Percentiles rank a stretch among this genome's conserved stretches.
Evolutionary conservation across 1,140 invertebrate genomes (phyloP).

Genomic region (Mya arenaria): DNA sequence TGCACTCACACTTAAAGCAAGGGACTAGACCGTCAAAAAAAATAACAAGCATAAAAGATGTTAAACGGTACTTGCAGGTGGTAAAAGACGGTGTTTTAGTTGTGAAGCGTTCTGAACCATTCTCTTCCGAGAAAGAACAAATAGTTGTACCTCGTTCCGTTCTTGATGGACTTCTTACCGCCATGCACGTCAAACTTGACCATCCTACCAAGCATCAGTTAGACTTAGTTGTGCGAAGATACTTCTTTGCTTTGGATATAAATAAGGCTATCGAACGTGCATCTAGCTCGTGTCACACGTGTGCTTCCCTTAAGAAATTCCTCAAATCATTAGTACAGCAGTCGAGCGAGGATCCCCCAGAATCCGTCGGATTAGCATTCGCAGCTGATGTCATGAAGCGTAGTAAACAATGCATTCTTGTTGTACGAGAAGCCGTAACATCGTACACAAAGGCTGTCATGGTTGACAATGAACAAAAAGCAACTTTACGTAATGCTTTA

Average conservation of each 20-base stretch:
- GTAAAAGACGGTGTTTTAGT: conserved; percentile 60
- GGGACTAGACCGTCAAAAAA: conserved; percentile 59
- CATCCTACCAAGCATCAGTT: conserved; percentile 55
- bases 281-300: conserved; percentile 21
- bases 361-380: conserved; percentile 41
- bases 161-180: conserved; percentile 37
- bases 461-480: conserved; percentile 25
- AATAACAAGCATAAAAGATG: conserved; percentile 37
- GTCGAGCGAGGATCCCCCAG: conserved; percentile 33
- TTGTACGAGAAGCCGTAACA: conserved; percentile 36
- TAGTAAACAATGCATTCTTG: conserved; percentile 12
- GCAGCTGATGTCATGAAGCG: conserved; percentile 54
- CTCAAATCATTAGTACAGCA: conserved; percentile 28
- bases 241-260: conserved; percentile 57
- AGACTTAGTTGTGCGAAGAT: conserved; percentile 31
- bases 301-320: conserved; percentile 36
- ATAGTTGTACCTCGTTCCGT: conserved; percentile 54
- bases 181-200: conserved; percentile 54
- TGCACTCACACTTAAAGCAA: conserved; percentile 41
- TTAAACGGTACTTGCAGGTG: conserved; percentile 56
- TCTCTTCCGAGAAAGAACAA: not conserved
- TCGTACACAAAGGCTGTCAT: conserved; percentile 36
- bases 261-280: conserved; percentile 18
- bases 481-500: conserved; percentile 30
- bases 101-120: conserved; percentile 15